phyloP scores from a whole-genome alignment of 2,888 invertebrate genomes.

The Cyclophora albipunctata region DNA sequence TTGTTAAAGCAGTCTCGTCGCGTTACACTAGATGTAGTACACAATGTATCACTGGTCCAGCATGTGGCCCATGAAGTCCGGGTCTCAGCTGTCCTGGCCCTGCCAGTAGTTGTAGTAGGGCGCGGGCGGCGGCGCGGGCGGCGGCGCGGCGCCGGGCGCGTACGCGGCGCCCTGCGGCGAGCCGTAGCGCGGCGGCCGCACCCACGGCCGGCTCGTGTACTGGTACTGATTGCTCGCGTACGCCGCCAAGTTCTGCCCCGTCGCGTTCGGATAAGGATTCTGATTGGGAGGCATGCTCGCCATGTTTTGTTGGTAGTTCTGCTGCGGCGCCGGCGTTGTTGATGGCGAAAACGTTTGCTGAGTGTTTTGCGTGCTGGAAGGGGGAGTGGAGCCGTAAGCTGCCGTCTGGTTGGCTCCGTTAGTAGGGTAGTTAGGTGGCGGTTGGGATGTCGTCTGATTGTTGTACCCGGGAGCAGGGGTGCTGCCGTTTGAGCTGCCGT shows the following conservation, averaged over 20 bases:
- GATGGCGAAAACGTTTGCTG: slow-evolving; percentile 58
- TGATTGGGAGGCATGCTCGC: slow-evolving; percentile 53
- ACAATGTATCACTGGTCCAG: slow-evolving; percentile 26
- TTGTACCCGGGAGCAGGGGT: slow-evolving; percentile 25
- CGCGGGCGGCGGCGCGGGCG: slow-evolving; percentile 56
- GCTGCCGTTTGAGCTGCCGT: slow-evolving; percentile 40
- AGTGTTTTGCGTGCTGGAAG: slow-evolving; percentile 43
- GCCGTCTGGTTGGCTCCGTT: slow-evolving; percentile 46
- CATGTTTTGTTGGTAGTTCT: slow-evolving; percentile 43
- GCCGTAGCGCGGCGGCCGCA: slow-evolving; percentile 52
- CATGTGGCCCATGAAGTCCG: slow-evolving; percentile 35
- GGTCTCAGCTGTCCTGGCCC: slow-evolving; percentile 67
- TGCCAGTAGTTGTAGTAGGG: slow-evolving; percentile 67
- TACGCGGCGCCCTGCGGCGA: slow-evolving; percentile 65
- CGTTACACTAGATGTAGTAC: slow-evolving; percentile 22
- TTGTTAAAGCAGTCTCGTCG: slow-evolving; percentile 43
- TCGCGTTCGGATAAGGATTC: slow-evolving; percentile 65
- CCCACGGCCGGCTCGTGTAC: slow-evolving; percentile 64
- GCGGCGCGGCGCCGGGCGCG: slow-evolving; percentile 42
- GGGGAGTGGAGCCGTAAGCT: slow-evolving; percentile 36
- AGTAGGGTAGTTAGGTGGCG: slow-evolving; percentile 45
- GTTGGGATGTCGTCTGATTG: slow-evolving; percentile 39
- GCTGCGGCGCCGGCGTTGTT: slow-evolving; percentile 56
- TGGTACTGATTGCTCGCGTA: slow-evolving; percentile 66
- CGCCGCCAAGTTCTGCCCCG: slow-evolving; percentile 65